phyloP scores from a whole-genome alignment of 1,140 invertebrate genomes.

The Lordiphosa mommai region DNA sequence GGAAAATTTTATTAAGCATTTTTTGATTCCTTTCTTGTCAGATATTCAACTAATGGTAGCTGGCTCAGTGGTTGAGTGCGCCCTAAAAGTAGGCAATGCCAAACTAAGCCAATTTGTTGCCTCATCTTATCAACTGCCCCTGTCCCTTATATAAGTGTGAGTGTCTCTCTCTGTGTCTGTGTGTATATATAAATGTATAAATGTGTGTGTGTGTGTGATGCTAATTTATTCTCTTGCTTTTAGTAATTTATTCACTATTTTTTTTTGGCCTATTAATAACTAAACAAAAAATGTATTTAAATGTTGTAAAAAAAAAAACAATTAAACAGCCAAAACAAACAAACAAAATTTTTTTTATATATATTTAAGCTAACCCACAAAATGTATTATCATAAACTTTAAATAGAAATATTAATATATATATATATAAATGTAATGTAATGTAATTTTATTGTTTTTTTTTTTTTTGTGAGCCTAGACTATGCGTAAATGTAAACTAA shows the following conservation, averaged over 20 bases:
- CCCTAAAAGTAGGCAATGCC: too few species aligned
- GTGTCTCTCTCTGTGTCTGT: constrained; percentile 9
- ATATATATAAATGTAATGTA: constrained; percentile 9
- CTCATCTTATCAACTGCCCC: neutral
- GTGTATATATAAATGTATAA: constrained; percentile 19
- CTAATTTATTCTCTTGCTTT: constrained; percentile 53
- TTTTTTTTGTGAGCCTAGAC: constrained; percentile 30
- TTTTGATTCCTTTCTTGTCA: too few species aligned
- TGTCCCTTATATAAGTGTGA: neutral
- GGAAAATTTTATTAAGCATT: too few species aligned
- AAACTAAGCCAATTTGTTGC: too few species aligned
- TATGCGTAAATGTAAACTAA: constrained; percentile 41
- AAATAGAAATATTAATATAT: constrained; percentile 12
- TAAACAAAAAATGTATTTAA: constrained; percentile 44
- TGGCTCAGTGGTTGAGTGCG: too few species aligned
- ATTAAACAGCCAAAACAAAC: constrained; percentile 52
- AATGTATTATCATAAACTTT: constrained; percentile 48
- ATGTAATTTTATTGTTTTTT: too few species aligned
- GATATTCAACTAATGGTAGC: too few species aligned
- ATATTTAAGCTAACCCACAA: constrained; percentile 52
- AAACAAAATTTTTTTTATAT: constrained; percentile 9
- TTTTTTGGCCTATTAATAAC: constrained; percentile 8
- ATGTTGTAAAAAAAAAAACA: constrained; percentile 66
- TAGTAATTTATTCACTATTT: constrained; percentile 51
- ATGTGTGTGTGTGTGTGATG: constrained; percentile 14